Conservation (phyloP, 2,113 vertebrate genomes). For the Spheniscus mendiculus region DNA sequence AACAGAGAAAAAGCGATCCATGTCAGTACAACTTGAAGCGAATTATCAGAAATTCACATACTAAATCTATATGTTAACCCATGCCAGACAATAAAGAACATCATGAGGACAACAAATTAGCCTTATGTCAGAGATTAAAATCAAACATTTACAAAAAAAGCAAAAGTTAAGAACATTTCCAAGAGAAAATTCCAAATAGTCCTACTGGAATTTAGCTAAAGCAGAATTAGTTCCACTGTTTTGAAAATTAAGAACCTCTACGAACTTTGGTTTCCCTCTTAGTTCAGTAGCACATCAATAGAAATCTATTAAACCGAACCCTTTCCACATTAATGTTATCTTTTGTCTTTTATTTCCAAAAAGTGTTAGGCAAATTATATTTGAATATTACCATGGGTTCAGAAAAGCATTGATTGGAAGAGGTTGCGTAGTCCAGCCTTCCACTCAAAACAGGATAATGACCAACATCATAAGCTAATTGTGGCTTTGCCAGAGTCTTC, state of each 20-base stretch:
- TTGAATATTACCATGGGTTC: neutral
- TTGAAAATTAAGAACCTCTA: neutral
- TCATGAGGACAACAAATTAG: neutral
- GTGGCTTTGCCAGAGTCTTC: neutral
- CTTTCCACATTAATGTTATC: neutral
- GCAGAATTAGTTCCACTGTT: neutral
- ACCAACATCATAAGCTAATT: neutral
- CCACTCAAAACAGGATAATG: neutral
- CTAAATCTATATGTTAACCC: neutral
- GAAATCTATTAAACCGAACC: neutral
- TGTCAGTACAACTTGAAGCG: neutral
- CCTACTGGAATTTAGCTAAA: neutral
- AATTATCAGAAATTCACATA: neutral
- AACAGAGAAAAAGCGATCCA: neutral
- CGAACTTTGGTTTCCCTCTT: neutral
- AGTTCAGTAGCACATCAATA: neutral
- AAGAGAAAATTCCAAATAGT: neutral
- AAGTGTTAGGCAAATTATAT: neutral
- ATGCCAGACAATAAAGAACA: neutral
- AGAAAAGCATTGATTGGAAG: neutral
- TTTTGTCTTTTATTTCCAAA: neutral
- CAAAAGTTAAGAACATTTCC: neutral
- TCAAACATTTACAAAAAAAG: neutral
- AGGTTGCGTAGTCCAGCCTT: neutral
- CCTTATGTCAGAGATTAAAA: neutral